These are phyloP conservation scores for Agrilus mali DNA, from an alignment of 2,888 invertebrate genomes.

Conservation along the genomic window DNA sequence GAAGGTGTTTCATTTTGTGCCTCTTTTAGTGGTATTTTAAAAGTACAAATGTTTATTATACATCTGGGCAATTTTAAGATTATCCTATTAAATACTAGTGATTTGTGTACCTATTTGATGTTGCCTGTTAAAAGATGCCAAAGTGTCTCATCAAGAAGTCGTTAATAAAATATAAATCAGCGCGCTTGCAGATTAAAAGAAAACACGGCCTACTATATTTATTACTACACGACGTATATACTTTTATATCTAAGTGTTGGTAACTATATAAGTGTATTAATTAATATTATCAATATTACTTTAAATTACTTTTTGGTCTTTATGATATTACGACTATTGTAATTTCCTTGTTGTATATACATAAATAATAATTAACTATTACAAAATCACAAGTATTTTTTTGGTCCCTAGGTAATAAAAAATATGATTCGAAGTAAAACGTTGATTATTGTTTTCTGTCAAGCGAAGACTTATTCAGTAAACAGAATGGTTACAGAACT, in stretches of 20 bases:
- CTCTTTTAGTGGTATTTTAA: too few relatives aligned
- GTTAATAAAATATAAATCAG: slow-evolving; percentile 1
- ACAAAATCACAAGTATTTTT: background rate
- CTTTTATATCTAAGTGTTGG: too few relatives aligned
- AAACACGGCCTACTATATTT: slow-evolving; percentile 23
- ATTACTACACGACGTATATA: slow-evolving; percentile 18
- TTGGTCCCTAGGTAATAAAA: background rate
- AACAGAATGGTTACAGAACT: too few relatives aligned
- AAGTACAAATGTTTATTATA: too few relatives aligned
- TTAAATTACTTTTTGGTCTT: slow-evolving; percentile 26
- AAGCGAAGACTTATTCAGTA: too few relatives aligned
- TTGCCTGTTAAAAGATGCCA: background rate
- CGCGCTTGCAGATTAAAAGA: slow-evolving; percentile 15
- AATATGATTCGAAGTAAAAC: too few relatives aligned
- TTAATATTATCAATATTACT: slow-evolving; percentile 26
- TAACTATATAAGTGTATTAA: too few relatives aligned
- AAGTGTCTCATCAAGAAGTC: slow-evolving; percentile 1
- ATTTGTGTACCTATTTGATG: background rate
- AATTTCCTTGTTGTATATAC: slow-evolving; percentile 28
- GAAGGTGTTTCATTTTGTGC: too few relatives aligned
- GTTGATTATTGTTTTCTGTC: too few relatives aligned
- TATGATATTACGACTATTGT: slow-evolving; percentile 22
- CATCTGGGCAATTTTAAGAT: too few relatives aligned
- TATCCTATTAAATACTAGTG: background rate
- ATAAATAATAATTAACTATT: slow-evolving; percentile 18